These are phyloP conservation scores for Leptatherina wallacei DNA, from an alignment of 2,797 vertebrate genomes.

Conservation along the genomic window DNA sequence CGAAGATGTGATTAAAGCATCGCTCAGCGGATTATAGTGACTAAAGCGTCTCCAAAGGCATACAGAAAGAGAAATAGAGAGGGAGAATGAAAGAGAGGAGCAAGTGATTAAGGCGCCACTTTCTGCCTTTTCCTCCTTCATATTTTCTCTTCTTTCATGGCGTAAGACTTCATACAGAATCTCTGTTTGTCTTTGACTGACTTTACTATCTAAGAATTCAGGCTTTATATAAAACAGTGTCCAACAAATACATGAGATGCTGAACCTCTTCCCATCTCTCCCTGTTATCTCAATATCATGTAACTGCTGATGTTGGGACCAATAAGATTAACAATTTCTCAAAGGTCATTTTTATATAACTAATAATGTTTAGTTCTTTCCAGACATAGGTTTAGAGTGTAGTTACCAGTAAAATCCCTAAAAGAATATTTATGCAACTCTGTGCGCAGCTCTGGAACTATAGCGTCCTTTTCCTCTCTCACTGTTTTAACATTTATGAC, in stretches of 20 bases:
- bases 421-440: not conserved
- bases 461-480: constrained; percentile 45
- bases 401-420: not conserved
- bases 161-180: constrained; percentile 21
- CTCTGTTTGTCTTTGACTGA: constrained; percentile 28
- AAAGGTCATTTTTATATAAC: constrained; percentile 1
- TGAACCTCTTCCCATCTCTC: constrained; percentile 7
- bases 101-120: constrained; percentile 62
- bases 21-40: constrained; percentile 78
- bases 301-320: constrained; percentile 5
- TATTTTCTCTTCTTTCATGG: constrained; percentile 45
- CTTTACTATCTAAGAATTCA: constrained; percentile 20
- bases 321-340: not conserved
- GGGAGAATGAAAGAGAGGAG: constrained; percentile 39
- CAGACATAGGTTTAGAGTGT: constrained; percentile 1
- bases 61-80: constrained; percentile 52
- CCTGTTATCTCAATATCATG: constrained; percentile 5
- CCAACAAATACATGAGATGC: constrained; percentile 20
- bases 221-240: constrained; percentile 16
- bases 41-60: constrained; percentile 73
- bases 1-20: constrained; percentile 83
- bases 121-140: constrained; percentile 50
- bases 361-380: not conserved
- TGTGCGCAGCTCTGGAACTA: not conserved
- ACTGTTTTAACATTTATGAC: constrained; percentile 56